Conservation (phyloP, 2,113 vertebrate genomes). For the Dolichotis patagonum region DNA sequence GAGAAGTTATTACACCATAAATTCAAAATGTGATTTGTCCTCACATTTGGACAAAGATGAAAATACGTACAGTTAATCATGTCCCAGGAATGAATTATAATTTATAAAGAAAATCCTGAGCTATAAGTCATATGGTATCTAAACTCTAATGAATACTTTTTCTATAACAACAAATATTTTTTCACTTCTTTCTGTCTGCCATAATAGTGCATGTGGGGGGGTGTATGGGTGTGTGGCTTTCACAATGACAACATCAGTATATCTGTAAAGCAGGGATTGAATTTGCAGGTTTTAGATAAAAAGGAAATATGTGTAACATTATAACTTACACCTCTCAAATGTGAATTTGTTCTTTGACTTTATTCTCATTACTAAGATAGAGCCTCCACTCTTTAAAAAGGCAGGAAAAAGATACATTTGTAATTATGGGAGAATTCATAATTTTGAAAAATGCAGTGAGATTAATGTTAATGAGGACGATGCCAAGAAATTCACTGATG, state of each 20-base stretch:
- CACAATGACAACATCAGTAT: conserved; percentile 47
- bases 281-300: background rate
- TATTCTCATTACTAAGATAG: background rate
- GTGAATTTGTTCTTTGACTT: conserved; percentile 59
- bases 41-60: conserved; percentile 55
- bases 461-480: background rate
- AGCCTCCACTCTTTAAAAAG: background rate
- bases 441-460: background rate
- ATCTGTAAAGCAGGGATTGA: conserved; percentile 59
- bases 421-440: background rate
- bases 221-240: background rate
- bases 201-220: background rate
- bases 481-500: background rate
- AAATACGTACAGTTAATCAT: conserved; percentile 47
- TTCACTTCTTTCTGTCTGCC: background rate
- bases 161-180: conserved; percentile 49
- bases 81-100: conserved; percentile 60
- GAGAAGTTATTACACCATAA: conserved; percentile 33
- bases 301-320: conserved; percentile 48
- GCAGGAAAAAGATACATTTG: background rate
- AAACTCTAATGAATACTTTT: background rate
- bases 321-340: conserved; percentile 15
- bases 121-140: background rate
- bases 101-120: conserved; percentile 51
- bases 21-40: conserved; percentile 58